Percentiles rank a stretch among this genome's conserved stretches.
phyloP scores from a whole-genome alignment of 2,113 vertebrate genomes.

The Bungarus multicinctus region DNA sequence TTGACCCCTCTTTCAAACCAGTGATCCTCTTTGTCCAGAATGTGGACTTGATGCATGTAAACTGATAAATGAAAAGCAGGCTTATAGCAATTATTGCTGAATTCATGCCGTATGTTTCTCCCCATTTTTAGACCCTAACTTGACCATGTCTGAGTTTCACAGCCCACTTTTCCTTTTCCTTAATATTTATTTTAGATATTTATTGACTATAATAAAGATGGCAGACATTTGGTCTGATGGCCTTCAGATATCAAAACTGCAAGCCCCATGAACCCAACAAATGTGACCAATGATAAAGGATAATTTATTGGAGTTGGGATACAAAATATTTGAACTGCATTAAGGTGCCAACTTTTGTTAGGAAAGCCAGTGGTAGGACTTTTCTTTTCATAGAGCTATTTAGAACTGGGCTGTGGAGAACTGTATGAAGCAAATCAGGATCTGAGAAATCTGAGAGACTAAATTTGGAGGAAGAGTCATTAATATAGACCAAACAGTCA shows the following conservation, averaged over 20 bases:
- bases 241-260: not conserved
- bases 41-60: not conserved
- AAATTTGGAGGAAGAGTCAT: too few species aligned
- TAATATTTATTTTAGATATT: not conserved
- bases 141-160: not conserved
- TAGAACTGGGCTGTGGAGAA: too few species aligned
- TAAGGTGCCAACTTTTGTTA: too few species aligned
- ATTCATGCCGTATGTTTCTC: not conserved
- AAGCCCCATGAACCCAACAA: not conserved
- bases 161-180: not conserved
- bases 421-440: too few species aligned
- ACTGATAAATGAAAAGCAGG: constrained; percentile 23
- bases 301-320: not conserved
- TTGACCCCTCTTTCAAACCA: too few species aligned
- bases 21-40: too few species aligned
- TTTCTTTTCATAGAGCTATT: too few species aligned
- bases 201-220: not conserved
- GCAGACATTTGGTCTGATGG: not conserved
- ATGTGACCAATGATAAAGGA: not conserved
- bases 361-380: not conserved
- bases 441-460: too few species aligned
- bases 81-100: not conserved
- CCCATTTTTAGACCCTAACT: not conserved
- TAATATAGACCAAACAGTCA: not conserved
- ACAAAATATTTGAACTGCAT: too few species aligned